These are phyloP conservation scores for Geothlypis trichas DNA, from an alignment of 2,113 vertebrate genomes.

Conservation along the genomic window DNA sequence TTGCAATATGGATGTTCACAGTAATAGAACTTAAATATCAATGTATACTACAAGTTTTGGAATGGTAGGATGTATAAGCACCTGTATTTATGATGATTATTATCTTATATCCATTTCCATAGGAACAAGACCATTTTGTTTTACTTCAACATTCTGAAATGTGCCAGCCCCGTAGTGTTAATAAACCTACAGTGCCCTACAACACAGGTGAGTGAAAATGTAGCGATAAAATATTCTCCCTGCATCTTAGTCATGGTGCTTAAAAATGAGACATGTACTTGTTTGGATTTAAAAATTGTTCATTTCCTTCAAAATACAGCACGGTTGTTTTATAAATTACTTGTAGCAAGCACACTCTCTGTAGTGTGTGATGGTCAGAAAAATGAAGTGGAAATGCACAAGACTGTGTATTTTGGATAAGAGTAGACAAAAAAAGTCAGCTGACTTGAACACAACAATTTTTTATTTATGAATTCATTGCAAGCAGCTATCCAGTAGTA, in stretches of 20 bases:
- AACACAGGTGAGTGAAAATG: conserved; percentile 84
- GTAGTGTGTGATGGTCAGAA: background rate
- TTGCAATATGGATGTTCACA: background rate
- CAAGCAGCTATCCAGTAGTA: background rate
- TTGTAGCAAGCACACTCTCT: background rate
- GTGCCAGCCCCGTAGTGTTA: conserved; percentile 86
- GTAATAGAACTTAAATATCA: background rate
- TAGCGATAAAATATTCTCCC: background rate
- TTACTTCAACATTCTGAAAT: conserved; percentile 95
- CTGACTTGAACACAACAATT: background rate
- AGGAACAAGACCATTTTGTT: conserved; percentile 97
- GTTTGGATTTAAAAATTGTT: background rate
- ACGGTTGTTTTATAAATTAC: background rate
- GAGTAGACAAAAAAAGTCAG: background rate
- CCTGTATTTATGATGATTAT: background rate
- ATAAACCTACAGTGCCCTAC: conserved; percentile 95
- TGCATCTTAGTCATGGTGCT: background rate
- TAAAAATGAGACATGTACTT: background rate
- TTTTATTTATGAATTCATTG: background rate
- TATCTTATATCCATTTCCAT: conserved; percentile 18
- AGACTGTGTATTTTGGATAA: background rate
- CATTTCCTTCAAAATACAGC: background rate
- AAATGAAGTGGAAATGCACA: background rate
- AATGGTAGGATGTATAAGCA: background rate
- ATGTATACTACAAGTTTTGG: background rate